Evolutionary conservation across 2,888 invertebrate genomes (phyloP).

Genomic region (Orchesellides sinensis): DNA sequence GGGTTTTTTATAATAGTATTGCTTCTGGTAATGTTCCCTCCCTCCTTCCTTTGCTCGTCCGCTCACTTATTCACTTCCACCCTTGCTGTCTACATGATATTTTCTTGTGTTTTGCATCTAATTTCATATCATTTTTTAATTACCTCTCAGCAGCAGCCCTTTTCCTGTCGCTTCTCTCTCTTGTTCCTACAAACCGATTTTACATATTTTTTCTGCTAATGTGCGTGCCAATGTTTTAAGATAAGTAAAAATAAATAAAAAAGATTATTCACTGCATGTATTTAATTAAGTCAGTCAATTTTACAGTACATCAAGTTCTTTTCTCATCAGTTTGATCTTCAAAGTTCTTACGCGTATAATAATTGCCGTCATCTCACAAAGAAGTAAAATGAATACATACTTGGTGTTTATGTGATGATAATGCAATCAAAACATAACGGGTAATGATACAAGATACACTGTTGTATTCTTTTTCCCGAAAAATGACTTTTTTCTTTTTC

Average conservation of each 20-base stretch:
- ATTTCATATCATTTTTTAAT: constrained; percentile 62
- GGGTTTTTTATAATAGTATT: no score
- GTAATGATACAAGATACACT: neutral
- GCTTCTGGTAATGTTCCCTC: constrained; percentile 22
- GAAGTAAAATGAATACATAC: constrained; percentile 18
- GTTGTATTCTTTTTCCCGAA: neutral
- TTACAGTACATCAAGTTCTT: constrained; percentile 31
- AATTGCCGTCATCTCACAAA: constrained; percentile 42
- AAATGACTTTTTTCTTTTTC: neutral
- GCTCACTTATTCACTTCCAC: constrained; percentile 1
- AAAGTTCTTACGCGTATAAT: no score
- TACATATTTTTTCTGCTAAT: neutral
- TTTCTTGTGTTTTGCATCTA: constrained; percentile 3
- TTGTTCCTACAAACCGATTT: neutral
- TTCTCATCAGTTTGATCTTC: constrained; percentile 24
- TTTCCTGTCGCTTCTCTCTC: constrained; percentile 44
- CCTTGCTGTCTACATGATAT: no score
- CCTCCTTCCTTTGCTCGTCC: neutral
- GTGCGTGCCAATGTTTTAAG: neutral
- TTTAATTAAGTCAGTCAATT: constrained; percentile 33
- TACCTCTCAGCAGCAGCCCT: constrained; percentile 56
- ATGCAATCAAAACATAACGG: constrained; percentile 3
- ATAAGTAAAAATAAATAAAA: neutral
- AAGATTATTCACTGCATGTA: constrained; percentile 6
- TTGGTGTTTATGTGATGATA: constrained; percentile 9